Percentiles rank a stretch among this genome's conserved stretches.
Evolutionary conservation across 1,140 invertebrate species (phyloP).

Genomic region (Centruroides sculpturatus): DNA sequence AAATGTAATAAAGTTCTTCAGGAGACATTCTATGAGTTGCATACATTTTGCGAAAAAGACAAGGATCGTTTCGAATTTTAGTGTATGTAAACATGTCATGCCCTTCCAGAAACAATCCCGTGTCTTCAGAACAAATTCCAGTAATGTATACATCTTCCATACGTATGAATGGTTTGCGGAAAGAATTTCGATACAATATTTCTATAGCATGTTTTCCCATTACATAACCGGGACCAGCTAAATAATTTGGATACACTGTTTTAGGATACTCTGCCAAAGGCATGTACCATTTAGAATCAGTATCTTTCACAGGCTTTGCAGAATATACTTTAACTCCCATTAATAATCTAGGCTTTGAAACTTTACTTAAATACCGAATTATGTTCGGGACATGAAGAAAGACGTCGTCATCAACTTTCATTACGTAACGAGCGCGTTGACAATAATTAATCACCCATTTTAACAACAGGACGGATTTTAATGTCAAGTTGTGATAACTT

Average conservation of each 20-base stretch:
- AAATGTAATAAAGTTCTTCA: no score
- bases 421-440: slow-evolving; percentile 23
- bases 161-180: slow-evolving; percentile 26
- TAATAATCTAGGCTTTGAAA: neutral
- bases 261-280: slow-evolving; percentile 19
- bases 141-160: slow-evolving; percentile 35
- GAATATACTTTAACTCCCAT: neutral
- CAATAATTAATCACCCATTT: slow-evolving; percentile 43
- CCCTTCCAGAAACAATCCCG: neutral
- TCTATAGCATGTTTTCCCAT: slow-evolving; percentile 26
- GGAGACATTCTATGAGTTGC: no score
- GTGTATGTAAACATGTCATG: no score
- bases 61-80: no score
- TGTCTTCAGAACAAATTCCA: slow-evolving; percentile 25
- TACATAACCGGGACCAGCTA: slow-evolving; percentile 37
- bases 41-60: no score
- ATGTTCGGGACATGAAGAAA: slow-evolving; percentile 37
- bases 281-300: slow-evolving; percentile 20
- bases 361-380: neutral
- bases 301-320: slow-evolving; percentile 5
- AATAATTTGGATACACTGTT: slow-evolving; percentile 22
- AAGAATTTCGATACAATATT: slow-evolving; percentile 27
- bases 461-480: slow-evolving; percentile 71
- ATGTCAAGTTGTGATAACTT: slow-evolving; percentile 77
- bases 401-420: slow-evolving; percentile 27